These are phyloP conservation scores for Scaptomyza montana DNA, from an alignment of 1,140 invertebrate genomes.

Conservation along the genomic window DNA sequence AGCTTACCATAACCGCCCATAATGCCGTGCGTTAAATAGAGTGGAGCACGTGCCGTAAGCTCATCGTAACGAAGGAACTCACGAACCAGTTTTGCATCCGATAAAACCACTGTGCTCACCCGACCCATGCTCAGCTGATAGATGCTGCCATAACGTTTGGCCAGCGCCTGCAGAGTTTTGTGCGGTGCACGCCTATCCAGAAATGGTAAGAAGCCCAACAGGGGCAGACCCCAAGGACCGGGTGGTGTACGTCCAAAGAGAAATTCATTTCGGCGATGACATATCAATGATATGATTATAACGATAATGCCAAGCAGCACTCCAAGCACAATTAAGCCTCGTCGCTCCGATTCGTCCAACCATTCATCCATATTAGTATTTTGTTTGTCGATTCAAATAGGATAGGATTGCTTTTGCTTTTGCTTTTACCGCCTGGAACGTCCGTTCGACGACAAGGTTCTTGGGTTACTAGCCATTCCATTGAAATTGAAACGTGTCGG, in stretches of 20 bases:
- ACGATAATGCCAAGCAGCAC: constrained; percentile 41
- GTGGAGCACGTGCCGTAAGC: constrained; percentile 89
- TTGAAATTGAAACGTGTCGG: constrained; percentile 64
- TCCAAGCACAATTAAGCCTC: constrained; percentile 19
- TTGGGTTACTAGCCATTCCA: constrained; percentile 64
- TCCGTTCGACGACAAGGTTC: constrained; percentile 59
- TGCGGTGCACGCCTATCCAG: constrained; percentile 88
- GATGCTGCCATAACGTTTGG: constrained; percentile 88
- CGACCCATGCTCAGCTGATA: constrained; percentile 89
- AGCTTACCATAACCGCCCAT: constrained; percentile 92
- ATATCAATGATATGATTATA: constrained; percentile 41
- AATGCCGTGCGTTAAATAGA: constrained; percentile 93
- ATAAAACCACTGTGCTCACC: constrained; percentile 89
- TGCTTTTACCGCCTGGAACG: constrained; percentile 25
- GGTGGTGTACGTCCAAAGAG: constrained; percentile 85
- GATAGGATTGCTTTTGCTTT: background rate
- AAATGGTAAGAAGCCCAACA: constrained; percentile 91
- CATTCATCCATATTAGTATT: constrained; percentile 28
- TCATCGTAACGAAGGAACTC: constrained; percentile 88
- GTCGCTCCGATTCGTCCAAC: background rate
- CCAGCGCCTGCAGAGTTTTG: constrained; percentile 87
- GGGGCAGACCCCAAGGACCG: constrained; percentile 90
- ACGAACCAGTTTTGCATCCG: constrained; percentile 88
- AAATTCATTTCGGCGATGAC: constrained; percentile 49
- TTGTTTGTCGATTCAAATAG: background rate